Evolutionary conservation across 2,888 invertebrate species (phyloP), one percentile per base, ranked within the genome.

Genomic region (Aromia moschata): DNA sequence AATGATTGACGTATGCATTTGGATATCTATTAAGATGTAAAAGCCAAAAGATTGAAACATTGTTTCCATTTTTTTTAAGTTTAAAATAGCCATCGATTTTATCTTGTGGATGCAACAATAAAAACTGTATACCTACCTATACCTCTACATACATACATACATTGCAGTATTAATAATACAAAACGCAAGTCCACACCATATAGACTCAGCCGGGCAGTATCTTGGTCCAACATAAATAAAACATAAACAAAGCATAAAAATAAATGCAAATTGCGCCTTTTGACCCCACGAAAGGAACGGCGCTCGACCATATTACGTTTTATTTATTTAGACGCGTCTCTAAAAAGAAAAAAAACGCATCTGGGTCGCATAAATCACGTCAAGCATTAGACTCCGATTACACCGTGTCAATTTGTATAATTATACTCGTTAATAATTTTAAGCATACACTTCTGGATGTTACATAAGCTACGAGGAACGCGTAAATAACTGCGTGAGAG

Each of bases 251-350:
- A 11, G n/a, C 37, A 37, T 47, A 49, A 49, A 49, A 49, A 49
- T 49, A 38, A 38, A 49, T 49, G 49, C 49, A 49, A 49, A 49
- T 49, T 38, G 37, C 20, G 49, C 38, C 49, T 25, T 37, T 17
- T 49, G 47, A 49, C 47, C 47, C 36, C 47, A 14, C 37, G 25
- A 46, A 38, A 15, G 11, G 16, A 12, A 38, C 9, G 18, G 37
- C 37, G 18, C 16, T 11, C 17, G 17, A 9, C 47, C 47, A 20
- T 49, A 49, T 49, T 37, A 37, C 36, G 37, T 49, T 49, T 49
- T 49, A 49, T 49, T 49, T 49, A 38, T 49, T 49, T 49, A 38
- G 38, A 49, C 49, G 15, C 38, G 20, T 15, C 49, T 49, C 30
- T 25, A 49, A 49, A 49, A 49, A 38, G 49, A 14, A 25, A 38